These are phyloP conservation scores for Tromatobia lineatoria DNA, from an alignment of 2,888 invertebrate species.

Conservation along the genomic window DNA sequence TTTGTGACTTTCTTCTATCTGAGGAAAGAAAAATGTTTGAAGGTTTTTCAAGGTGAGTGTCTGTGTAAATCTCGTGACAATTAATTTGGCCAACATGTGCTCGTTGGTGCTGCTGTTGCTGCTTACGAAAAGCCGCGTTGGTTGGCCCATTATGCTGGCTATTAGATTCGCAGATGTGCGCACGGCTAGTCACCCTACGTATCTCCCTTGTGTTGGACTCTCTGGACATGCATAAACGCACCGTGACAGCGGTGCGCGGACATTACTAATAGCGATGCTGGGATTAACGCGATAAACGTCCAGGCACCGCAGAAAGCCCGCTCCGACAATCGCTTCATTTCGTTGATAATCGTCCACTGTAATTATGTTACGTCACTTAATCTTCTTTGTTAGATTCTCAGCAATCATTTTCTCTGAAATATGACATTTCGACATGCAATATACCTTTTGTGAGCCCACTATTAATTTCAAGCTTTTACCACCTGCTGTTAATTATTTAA, in stretches of 20 bases:
- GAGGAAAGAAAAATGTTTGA: slow-evolving; percentile 87
- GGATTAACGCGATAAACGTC: slow-evolving; percentile 24
- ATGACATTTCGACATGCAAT: not conserved
- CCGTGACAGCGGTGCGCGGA: not conserved
- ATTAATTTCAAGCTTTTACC: not conserved
- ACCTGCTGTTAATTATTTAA: not conserved
- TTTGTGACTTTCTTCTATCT: not conserved
- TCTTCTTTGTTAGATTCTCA: not conserved
- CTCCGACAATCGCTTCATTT: slow-evolving; percentile 7
- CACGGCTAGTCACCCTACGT: not conserved
- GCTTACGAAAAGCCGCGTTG: slow-evolving; percentile 22
- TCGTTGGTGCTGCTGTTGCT: not conserved
- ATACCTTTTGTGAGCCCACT: not conserved
- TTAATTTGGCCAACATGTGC: not conserved
- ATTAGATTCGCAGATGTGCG: slow-evolving; percentile 24
- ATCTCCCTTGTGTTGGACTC: not conserved
- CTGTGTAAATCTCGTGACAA: no score
- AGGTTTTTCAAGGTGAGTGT: slow-evolving; percentile 87
- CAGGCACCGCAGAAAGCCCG: not conserved
- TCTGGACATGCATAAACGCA: slow-evolving; percentile 13
- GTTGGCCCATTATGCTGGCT: slow-evolving; percentile 20
- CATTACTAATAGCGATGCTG: slow-evolving; percentile 22
- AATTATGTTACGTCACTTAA: not conserved
- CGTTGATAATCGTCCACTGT: not conserved
- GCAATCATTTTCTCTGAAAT: not conserved